These are phyloP conservation scores for Endotricha flammealis DNA, from an alignment of 2,888 invertebrate species.

Conservation along the genomic window DNA sequence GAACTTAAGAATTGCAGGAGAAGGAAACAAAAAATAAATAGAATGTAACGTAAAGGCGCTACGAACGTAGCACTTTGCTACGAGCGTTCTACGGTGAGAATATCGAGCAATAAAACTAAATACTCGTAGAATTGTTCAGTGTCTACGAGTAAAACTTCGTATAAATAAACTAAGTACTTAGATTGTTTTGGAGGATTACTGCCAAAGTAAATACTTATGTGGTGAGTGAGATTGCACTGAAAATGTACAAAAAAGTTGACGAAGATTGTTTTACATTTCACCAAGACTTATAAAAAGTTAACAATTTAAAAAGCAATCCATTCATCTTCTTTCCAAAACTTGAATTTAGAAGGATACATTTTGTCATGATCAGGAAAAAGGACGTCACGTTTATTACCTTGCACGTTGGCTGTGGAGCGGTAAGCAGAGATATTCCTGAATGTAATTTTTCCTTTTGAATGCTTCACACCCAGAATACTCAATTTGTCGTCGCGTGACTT, in stretches of 20 bases:
- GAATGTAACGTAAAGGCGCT: constrained; percentile 2
- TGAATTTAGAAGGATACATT: neutral
- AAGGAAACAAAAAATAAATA: neutral
- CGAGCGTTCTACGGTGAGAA: constrained; percentile 12
- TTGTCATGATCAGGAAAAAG: constrained; percentile 2
- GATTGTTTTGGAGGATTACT: neutral
- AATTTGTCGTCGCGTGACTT: constrained; percentile 7
- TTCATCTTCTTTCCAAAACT: too few species aligned
- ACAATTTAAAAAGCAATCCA: too few species aligned
- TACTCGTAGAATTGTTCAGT: constrained; percentile 5
- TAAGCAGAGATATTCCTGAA: constrained; percentile 6
- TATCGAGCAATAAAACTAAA: constrained; percentile 10
- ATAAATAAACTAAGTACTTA: constrained; percentile 6
- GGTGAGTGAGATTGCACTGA: neutral
- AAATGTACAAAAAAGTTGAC: neutral
- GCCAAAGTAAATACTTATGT: neutral
- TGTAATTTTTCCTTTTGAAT: constrained; percentile 9
- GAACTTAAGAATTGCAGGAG: neutral
- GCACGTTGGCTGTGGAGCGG: constrained; percentile 1
- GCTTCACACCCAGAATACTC: constrained; percentile 7
- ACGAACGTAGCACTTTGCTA: constrained; percentile 21
- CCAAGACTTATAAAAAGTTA: too few species aligned
- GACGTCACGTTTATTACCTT: constrained; percentile 6
- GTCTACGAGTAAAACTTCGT: constrained; percentile 7
- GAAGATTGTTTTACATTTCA: too few species aligned